phyloP scores from a whole-genome alignment of 2,888 invertebrate genomes.

The Netelia virgata region DNA sequence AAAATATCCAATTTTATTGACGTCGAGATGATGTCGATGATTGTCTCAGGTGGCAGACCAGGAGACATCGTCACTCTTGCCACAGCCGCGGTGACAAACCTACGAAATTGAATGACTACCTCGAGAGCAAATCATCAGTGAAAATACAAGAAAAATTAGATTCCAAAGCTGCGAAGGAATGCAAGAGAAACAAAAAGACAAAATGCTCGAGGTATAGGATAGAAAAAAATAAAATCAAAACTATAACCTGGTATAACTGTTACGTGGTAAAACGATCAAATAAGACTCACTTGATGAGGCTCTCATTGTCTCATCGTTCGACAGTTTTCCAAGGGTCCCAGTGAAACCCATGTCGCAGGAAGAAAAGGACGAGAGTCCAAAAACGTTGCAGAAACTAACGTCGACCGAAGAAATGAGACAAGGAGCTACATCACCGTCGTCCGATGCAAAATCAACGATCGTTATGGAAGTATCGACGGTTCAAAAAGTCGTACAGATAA shows the following conservation, averaged over 20 bases:
- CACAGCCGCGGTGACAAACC: constrained; percentile 38
- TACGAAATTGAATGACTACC: constrained; percentile 43
- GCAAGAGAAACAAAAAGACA: constrained; percentile 36
- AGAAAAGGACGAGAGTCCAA: not conserved
- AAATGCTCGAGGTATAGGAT: not conserved
- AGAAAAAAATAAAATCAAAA: not conserved
- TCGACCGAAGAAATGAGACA: constrained; percentile 55
- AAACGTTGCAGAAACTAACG: constrained; percentile 52
- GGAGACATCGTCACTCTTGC: constrained; percentile 68
- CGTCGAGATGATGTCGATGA: not conserved
- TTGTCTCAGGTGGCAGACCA: constrained; percentile 75
- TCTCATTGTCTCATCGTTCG: not conserved
- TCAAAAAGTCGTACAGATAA: constrained; percentile 76
- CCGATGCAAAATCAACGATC: constrained; percentile 72
- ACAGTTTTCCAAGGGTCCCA: constrained; percentile 33
- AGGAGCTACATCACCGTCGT: constrained; percentile 44
- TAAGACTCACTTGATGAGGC: not conserved
- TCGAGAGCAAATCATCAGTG: constrained; percentile 37
- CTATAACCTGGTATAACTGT: not conserved
- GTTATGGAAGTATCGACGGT: constrained; percentile 77
- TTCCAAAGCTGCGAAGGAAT: constrained; percentile 20
- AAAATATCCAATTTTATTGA: not conserved
- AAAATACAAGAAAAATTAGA: constrained; percentile 44
- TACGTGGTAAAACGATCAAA: not conserved
- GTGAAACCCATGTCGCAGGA: constrained; percentile 21